These are phyloP conservation scores for Perdix hodgsoniae DNA, from an alignment of 2,797 vertebrate genomes.

Conservation along the genomic window DNA sequence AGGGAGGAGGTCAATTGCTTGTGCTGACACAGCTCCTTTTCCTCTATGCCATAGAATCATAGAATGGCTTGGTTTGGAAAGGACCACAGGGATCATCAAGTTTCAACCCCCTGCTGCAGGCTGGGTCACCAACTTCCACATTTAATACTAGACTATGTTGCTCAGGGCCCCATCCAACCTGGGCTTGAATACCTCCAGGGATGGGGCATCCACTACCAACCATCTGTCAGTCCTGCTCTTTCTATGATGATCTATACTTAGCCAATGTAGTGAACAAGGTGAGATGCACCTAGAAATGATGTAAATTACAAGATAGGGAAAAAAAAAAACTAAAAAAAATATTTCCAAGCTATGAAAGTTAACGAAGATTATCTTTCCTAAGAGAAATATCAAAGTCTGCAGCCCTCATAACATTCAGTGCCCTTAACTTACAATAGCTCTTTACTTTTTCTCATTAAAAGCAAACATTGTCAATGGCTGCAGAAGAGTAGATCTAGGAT, in stretches of 20 bases:
- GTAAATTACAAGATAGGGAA: neutral
- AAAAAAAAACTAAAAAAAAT: neutral
- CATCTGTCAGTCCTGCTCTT: neutral
- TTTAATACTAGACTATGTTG: too few relatives aligned
- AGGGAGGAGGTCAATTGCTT: neutral
- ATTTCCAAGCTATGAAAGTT: neutral
- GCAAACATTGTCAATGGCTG: neutral
- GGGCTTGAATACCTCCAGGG: too few relatives aligned
- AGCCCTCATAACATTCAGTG: neutral
- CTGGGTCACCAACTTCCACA: too few relatives aligned
- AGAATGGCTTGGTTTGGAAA: too few relatives aligned
- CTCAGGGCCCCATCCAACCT: too few relatives aligned
- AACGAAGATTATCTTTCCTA: neutral
- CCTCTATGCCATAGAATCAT: neutral
- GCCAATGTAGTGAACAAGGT: neutral
- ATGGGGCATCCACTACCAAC: too few relatives aligned
- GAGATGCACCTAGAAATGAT: neutral
- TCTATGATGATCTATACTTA: rapidly evolving
- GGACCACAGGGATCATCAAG: too few relatives aligned
- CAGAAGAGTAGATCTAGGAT: neutral
- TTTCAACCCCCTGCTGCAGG: too few relatives aligned
- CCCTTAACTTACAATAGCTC: neutral
- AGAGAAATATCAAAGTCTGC: neutral
- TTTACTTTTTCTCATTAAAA: neutral
- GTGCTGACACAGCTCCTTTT: neutral